Conservation (phyloP, 2,797 vertebrate genomes). For the Allobates femoralis region DNA sequence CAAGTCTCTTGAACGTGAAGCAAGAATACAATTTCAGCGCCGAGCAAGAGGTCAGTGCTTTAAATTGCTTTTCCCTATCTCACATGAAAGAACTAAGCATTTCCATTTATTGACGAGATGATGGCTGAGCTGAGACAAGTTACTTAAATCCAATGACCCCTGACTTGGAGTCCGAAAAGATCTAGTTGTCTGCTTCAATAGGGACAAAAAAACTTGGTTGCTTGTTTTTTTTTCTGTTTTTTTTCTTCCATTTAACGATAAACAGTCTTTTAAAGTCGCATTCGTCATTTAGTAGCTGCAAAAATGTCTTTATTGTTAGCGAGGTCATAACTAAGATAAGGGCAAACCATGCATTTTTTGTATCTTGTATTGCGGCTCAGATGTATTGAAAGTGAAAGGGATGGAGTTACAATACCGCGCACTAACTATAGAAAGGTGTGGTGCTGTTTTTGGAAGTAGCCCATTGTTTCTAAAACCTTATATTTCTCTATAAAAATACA, state of each 20-base stretch:
- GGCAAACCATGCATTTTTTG: too few relatives aligned
- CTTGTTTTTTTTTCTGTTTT: slow-evolving; percentile 20
- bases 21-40: slow-evolving; percentile 59
- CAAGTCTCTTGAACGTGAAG: slow-evolving; percentile 17
- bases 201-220: slow-evolving; percentile 3
- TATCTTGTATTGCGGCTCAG: too few relatives aligned
- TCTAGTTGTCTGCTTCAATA: slow-evolving; percentile 42
- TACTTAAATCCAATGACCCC: slow-evolving; percentile 58
- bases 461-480: too few relatives aligned
- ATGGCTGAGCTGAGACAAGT: slow-evolving; percentile 58
- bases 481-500: too few relatives aligned
- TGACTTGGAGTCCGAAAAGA: slow-evolving; percentile 38
- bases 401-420: too few relatives aligned
- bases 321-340: background rate
- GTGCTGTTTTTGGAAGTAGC: too few relatives aligned
- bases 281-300: background rate
- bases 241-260: too few relatives aligned
- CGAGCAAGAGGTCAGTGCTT: slow-evolving; percentile 54
- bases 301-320: background rate
- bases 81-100: slow-evolving; percentile 59
- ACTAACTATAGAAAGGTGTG: too few relatives aligned
- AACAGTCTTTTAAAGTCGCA: slow-evolving; percentile 29
- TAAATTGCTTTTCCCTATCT: slow-evolving; percentile 62
- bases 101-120: slow-evolving; percentile 61
- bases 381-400: too few relatives aligned